These are phyloP conservation scores for Poliocrania exsul DNA, from an alignment of 2,797 vertebrate genomes.

Conservation along the genomic window DNA sequence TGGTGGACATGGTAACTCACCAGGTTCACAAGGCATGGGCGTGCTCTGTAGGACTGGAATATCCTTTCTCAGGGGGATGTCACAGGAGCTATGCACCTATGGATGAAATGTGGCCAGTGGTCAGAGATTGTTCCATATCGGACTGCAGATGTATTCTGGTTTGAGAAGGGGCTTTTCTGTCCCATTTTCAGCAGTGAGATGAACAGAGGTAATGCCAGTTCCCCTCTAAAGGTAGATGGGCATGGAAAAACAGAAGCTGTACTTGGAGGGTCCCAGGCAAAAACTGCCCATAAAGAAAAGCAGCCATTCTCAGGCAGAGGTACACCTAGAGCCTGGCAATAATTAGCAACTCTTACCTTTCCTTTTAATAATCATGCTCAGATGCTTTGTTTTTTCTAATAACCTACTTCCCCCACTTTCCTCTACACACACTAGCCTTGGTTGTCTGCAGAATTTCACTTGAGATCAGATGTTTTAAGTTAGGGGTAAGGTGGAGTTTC, in stretches of 20 bases:
- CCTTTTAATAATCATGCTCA: neutral
- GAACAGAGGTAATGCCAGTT: neutral
- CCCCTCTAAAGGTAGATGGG: neutral
- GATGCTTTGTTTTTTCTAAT: neutral
- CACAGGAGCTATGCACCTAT: neutral
- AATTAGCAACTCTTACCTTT: neutral
- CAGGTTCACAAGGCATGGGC: slow-evolving; percentile 18
- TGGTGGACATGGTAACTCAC: slow-evolving; percentile 13
- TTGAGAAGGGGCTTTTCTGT: neutral
- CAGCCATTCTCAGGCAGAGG: neutral
- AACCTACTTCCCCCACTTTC: neutral
- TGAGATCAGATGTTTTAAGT: neutral
- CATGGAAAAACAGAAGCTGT: neutral
- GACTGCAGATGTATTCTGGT: neutral
- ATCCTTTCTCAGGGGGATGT: neutral
- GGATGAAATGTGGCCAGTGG: neutral
- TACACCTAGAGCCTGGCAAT: neutral
- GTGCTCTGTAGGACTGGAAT: slow-evolving; percentile 2
- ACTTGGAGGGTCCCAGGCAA: neutral
- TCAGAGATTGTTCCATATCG: neutral
- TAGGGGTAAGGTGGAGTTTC: neutral
- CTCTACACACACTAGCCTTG: neutral
- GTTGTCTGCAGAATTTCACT: neutral
- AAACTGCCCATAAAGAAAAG: neutral
- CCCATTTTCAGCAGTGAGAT: neutral